Percentiles rank a stretch among this genome's conserved stretches.
phyloP scores from a whole-genome alignment of 2,888 invertebrate genomes.

The Tortrix viridana region DNA sequence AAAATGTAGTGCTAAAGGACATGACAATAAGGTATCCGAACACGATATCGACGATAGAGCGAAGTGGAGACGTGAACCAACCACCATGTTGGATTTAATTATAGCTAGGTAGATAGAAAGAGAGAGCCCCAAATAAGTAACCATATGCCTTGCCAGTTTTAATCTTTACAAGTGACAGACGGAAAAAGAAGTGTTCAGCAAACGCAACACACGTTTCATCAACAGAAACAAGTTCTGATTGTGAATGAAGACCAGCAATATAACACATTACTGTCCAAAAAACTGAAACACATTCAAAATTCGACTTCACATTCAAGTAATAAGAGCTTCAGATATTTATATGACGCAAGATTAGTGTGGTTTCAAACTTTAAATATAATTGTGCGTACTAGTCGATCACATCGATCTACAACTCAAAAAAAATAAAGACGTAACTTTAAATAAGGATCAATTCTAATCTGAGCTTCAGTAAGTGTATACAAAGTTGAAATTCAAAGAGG shows the following conservation, averaged over 20 bases:
- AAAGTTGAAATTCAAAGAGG: not conserved
- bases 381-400: constrained; percentile 34
- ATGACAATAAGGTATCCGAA: too few relatives aligned
- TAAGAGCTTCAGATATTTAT: constrained; percentile 12
- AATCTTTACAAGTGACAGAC: not conserved
- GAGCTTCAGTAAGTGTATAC: not conserved
- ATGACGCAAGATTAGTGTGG: constrained; percentile 4
- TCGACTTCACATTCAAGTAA: constrained; percentile 5
- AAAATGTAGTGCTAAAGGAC: too few relatives aligned
- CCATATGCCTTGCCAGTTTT: not conserved
- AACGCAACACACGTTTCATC: constrained; percentile 10
- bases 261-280: not conserved
- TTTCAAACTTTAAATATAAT: constrained; percentile 14
- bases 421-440: not conserved
- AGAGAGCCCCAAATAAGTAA: too few relatives aligned
- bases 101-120: too few relatives aligned
- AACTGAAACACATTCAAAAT: constrained; percentile 11
- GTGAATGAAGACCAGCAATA: constrained; percentile 14
- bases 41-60: too few relatives aligned
- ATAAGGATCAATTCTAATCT: not conserved
- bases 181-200: constrained; percentile 7
- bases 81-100: too few relatives aligned
- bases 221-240: constrained; percentile 15
- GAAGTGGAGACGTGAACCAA: too few relatives aligned
- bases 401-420: constrained; percentile 10